Conservation (phyloP, 1,140 invertebrate species). For the Bombus waltoni region DNA sequence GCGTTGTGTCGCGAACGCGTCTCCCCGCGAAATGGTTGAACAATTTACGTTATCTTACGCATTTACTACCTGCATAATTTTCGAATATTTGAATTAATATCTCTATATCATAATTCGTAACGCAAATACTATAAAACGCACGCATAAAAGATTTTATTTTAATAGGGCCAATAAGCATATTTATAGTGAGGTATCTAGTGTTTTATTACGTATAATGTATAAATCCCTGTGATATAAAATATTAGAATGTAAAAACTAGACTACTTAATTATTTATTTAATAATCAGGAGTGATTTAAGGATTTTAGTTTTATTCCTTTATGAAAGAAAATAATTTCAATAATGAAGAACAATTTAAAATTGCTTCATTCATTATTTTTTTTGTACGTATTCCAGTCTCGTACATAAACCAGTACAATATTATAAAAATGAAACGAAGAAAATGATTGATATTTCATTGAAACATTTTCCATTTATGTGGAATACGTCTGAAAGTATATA, state of each 20-base stretch:
- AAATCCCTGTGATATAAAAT: background rate
- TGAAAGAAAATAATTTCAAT: background rate
- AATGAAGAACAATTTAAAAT: background rate
- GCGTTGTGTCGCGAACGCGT: no score
- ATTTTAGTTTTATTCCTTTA: background rate
- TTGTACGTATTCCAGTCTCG: no score
- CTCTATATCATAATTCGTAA: background rate
- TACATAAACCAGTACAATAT: background rate
- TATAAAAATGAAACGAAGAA: background rate
- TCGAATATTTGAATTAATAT: background rate
- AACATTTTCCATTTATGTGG: no score
- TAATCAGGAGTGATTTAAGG: background rate
- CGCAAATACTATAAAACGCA: background rate
- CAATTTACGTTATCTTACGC: no score
- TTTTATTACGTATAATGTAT: background rate
- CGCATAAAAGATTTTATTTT: background rate
- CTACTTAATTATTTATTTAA: background rate
- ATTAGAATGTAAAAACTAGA: background rate
- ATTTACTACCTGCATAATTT: background rate
- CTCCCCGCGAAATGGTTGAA: no score
- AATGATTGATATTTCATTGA: background rate
- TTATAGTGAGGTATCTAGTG: background rate
- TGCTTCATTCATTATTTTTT: background rate
- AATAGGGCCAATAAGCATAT: background rate
- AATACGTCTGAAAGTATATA: background rate